Evolutionary conservation across 2,888 invertebrate genomes (phyloP).

Genomic region (Drosophila nr. medialis): DNA sequence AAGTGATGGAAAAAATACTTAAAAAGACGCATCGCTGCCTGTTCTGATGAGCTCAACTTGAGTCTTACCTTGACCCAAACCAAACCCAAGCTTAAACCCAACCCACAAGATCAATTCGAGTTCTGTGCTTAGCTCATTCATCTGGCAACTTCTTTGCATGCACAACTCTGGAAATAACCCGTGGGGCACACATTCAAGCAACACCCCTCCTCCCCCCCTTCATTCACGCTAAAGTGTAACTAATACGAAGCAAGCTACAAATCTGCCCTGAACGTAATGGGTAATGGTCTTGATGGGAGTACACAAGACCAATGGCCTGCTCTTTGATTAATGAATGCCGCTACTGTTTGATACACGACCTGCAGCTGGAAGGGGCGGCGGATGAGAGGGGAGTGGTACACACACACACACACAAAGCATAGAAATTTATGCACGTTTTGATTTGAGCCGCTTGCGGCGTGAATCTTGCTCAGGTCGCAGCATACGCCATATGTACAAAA

Average conservation of each 20-base stretch:
- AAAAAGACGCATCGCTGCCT: conserved; percentile 32
- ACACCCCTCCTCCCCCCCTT: not conserved
- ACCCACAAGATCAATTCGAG: conserved; percentile 31
- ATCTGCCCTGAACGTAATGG: conserved; percentile 34
- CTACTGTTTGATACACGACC: conserved; percentile 65
- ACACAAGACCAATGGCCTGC: conserved; percentile 47
- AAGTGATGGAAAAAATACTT: conserved; percentile 12
- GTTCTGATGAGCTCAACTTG: conserved; percentile 49
- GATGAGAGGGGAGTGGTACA: conserved; percentile 1
- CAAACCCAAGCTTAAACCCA: conserved; percentile 28
- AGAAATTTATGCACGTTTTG: conserved; percentile 66
- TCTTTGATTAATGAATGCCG: conserved; percentile 75
- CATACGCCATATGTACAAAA: conserved; percentile 28
- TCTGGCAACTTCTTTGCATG: conserved; percentile 52
- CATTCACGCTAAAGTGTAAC: conserved; percentile 60
- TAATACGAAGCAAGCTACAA: conserved; percentile 52
- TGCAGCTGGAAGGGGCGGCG: not conserved
- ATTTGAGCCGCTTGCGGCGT: conserved; percentile 61
- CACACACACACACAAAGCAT: conserved; percentile 20
- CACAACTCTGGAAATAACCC: conserved; percentile 30
- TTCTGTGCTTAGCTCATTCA: conserved; percentile 20
- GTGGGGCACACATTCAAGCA: conserved; percentile 25
- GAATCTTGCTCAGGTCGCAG: conserved; percentile 32
- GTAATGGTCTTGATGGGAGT: conserved; percentile 34
- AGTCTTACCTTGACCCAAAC: conserved; percentile 55